Evolutionary conservation across 2,797 vertebrate species (phyloP), one percentile per base, ranked within the genome.

Genomic region (Urocyon cinereoargenteus): DNA sequence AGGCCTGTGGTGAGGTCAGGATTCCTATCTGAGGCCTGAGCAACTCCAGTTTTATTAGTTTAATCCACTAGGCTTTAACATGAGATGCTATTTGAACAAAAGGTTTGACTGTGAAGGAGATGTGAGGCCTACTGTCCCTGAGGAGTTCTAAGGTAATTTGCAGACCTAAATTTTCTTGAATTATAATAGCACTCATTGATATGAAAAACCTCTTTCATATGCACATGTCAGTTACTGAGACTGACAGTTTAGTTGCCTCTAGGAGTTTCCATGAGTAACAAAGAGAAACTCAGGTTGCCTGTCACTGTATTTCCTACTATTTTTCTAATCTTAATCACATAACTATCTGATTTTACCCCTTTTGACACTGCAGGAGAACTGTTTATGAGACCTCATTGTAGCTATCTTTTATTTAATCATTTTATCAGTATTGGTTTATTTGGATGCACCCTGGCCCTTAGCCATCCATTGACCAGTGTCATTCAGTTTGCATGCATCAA

Each of bases 31-130:
- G 78, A 81, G 49, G 9, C 36, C 59, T 14, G 15, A 86, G 26
- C 5, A 77, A 51, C 9, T 72, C n/a, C 8, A 79, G n/a, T 79
- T 93, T 78, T 83, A 72, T 82, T 82, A 72, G n/a, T 91, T 92
- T 91, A 81, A 84, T 26, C 19, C 51, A 22, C 5, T 59, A 70
- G 45, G 34, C 9, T 96, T 91, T 96, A 93, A 93, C 21, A 22
- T 64, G 79, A 91, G 68, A 94, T 12, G 19, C 4, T 16, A 28
- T 77, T 93, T 34, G 40, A 94, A 73, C n/a, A 84, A 91, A 88
- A 75, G 0, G 1, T 86, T 91, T 95, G 4, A 2, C 18, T 36
- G 1, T 66, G 28, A 91, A 97, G 88, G 21, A 88, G 4, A 73
- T 85, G 57, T 55, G 83, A 88, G 21, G 10, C 3, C 15, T n/a